phyloP scores from a whole-genome alignment of 2,113 vertebrate genomes.

The Thalassoma bifasciatum region DNA sequence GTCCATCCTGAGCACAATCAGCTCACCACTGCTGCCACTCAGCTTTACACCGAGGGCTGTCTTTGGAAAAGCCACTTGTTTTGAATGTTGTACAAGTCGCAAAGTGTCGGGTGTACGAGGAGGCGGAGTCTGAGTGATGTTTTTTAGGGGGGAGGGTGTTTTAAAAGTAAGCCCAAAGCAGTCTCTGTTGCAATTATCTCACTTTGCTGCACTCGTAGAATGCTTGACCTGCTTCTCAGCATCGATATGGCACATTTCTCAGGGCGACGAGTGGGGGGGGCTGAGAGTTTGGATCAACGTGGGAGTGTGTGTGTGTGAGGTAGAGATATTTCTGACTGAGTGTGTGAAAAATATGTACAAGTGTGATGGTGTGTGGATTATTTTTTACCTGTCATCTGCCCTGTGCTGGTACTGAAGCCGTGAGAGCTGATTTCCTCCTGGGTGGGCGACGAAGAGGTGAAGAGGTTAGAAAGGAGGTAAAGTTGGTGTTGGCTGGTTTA shows the following conservation, averaged over 20 bases:
- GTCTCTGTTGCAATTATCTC: constrained; percentile 66
- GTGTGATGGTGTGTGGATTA: constrained; percentile 10
- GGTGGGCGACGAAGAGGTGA: constrained; percentile 39
- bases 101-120: not conserved
- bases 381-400: constrained; percentile 43
- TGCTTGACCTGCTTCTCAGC: constrained; percentile 77
- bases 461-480: constrained; percentile 14
- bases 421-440: constrained; percentile 41
- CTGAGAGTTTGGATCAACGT: constrained; percentile 22
- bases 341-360: constrained; percentile 16
- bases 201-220: constrained; percentile 73
- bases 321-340: constrained; percentile 18
- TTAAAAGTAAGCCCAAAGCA: constrained; percentile 51
- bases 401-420: constrained; percentile 12
- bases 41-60: not conserved
- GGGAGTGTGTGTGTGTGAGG: constrained; percentile 35
- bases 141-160: constrained; percentile 5
- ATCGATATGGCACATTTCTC: constrained; percentile 69
- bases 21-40: constrained; percentile 4
- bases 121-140: constrained; percentile 18
- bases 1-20: constrained; percentile 34
- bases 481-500: constrained; percentile 42
- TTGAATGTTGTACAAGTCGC: not conserved
- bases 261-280: constrained; percentile 36
- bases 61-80: constrained; percentile 30